Conservation (phyloP, 2,888 invertebrate species). For the Torymus auratus region DNA sequence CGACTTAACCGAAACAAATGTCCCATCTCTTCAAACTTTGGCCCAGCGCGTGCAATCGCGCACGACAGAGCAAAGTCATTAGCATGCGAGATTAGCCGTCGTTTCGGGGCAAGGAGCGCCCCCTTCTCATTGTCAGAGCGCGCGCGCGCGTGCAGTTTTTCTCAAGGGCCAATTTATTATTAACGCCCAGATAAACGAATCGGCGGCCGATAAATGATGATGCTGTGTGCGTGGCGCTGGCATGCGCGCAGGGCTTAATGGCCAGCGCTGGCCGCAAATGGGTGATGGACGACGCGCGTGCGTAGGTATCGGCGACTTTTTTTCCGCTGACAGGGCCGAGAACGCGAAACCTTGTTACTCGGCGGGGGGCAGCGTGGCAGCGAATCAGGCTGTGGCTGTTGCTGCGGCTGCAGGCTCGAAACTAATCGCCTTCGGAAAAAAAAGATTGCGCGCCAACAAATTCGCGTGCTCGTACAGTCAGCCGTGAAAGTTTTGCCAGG, state of each 20-base stretch:
- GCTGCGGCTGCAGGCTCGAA: not conserved
- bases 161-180: conserved; percentile 33
- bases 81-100: conserved; percentile 19
- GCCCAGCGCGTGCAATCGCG: not conserved
- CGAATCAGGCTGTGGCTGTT: too few relatives aligned
- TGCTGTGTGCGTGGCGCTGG: conserved; percentile 38
- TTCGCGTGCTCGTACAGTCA: conserved; percentile 9
- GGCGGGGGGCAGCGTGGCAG: not conserved
- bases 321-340: not conserved
- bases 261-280: not conserved
- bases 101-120: too few relatives aligned
- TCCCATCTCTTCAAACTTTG: too few relatives aligned
- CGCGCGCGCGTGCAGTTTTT: not conserved
- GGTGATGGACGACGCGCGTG: conserved; percentile 41
- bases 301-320: conserved; percentile 19
- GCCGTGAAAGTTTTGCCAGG: not conserved
- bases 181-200: conserved; percentile 34
- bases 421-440: conserved; percentile 33
- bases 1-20: too few relatives aligned
- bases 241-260: conserved; percentile 33
- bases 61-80: conserved; percentile 1
- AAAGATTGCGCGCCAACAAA: not conserved
- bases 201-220: conserved; percentile 40
- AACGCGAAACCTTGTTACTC: conserved; percentile 23
- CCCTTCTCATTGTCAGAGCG: conserved; percentile 1